Percentiles rank a stretch among this genome's conserved stretches.
Evolutionary conservation across 2,888 invertebrate species (phyloP).

Genomic region (Troilus luridus): DNA sequence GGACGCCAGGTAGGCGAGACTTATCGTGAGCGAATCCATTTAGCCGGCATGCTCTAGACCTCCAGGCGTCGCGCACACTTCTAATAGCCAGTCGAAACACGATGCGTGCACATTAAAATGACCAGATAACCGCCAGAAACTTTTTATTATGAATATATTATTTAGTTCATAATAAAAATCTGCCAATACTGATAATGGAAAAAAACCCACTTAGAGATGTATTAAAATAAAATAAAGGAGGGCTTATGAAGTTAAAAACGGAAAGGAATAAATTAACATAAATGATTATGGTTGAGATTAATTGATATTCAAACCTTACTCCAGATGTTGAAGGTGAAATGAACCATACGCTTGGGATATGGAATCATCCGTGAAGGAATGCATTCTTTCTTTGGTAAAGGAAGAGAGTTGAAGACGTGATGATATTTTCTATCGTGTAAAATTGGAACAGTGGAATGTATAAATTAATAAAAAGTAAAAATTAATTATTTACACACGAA

Average conservation of each 20-base stretch:
- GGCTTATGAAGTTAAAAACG: not conserved
- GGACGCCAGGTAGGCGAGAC: constrained; percentile 30
- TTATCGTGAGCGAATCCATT: constrained; percentile 7
- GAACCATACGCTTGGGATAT: constrained; percentile 3
- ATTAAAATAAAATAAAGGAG: not conserved
- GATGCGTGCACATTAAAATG: constrained; percentile 3
- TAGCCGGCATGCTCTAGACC: constrained; percentile 20
- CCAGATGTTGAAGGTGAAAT: not conserved
- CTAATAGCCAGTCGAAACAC: not conserved
- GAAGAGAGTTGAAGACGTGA: not conserved
- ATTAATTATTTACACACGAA: too few species aligned
- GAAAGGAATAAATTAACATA: constrained; percentile 16
- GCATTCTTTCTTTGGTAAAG: not conserved
- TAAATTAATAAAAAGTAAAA: not conserved
- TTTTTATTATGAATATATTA: not conserved
- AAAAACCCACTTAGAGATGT: not conserved
- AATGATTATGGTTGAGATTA: not conserved
- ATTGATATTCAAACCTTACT: not conserved
- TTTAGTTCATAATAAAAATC: not conserved
- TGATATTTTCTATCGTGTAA: not conserved
- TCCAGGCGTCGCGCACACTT: not conserved
- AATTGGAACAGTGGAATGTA: not conserved
- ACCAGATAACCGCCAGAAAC: not conserved
- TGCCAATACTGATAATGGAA: not conserved
- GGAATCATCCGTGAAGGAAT: not conserved